A percentile compares a stretch with the other conserved stretches of the same genome.
Conservation (phyloP, 2,888 invertebrate genomes). For the Leucania comma region DNA sequence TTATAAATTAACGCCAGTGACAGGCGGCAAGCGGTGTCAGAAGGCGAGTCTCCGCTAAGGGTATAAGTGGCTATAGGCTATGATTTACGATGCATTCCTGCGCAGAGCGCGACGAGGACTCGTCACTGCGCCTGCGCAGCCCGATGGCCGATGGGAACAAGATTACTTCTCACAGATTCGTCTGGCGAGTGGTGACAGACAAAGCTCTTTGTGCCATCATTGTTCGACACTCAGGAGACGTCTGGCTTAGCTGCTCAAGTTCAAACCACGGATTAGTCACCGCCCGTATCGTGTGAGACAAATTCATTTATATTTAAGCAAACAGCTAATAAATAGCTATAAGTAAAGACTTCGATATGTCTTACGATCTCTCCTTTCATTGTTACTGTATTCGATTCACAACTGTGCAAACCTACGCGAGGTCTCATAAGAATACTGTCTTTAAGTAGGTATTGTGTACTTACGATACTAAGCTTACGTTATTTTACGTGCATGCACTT, state of each 20-base stretch:
- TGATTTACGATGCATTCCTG: constrained; percentile 88
- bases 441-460: constrained; percentile 21
- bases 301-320: constrained; percentile 45
- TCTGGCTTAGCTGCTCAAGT: constrained; percentile 53
- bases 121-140: constrained; percentile 73
- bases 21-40: constrained; percentile 61
- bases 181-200: constrained; percentile 82
- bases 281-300: constrained; percentile 43
- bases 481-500: constrained; percentile 58
- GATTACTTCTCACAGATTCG: constrained; percentile 82
- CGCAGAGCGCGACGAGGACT: constrained; percentile 73
- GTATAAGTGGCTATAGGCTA: constrained; percentile 66
- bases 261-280: constrained; percentile 68
- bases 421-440: constrained; percentile 23
- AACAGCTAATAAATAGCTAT: constrained; percentile 35
- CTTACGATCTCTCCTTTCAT: constrained; percentile 41
- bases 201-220: constrained; percentile 76
- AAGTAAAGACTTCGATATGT: constrained; percentile 27
- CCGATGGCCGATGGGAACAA: constrained; percentile 81
- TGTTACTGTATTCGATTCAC: constrained; percentile 42
- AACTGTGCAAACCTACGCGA: constrained; percentile 61
- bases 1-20: constrained; percentile 65
- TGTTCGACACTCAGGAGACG: constrained; percentile 70
- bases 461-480: constrained; percentile 49
- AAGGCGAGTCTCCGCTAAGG: constrained; percentile 56